Base-by-base conservation (phyloP, 2,888 invertebrate species). In the Campoplex capitator region DNA sequence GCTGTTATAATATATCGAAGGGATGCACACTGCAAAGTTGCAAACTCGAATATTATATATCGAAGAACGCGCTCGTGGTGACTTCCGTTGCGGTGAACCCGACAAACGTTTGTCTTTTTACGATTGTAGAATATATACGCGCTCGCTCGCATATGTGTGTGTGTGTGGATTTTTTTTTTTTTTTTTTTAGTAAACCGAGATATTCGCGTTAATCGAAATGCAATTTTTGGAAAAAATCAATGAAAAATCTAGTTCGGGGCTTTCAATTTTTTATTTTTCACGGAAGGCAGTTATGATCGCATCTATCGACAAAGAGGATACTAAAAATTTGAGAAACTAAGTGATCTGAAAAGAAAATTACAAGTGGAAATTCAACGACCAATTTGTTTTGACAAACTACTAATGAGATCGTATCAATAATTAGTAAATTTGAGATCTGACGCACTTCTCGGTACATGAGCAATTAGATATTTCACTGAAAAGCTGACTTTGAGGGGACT, bases 1-100 rank as follows among this genome's bases (percentile, higher is more conserved):
- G 62, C 0, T 65, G 42, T 81, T 75, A 82, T 82, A 75, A 82
- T 75, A 81, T 68, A 73, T 67, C 54, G 32, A 48, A 65, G 65
- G 71, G 51, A 73, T 76, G 73, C 77, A 62, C 75, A 75, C 81
- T 80, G 80, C 84, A 78, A 84, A 77, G 84, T 71, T 84, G 81
- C 86, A 74, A 38, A 84, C 81, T 81, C 77, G 84, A 86, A 86
- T 86, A 81, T 81, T 54, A 81, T 74, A 67, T 70, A 67, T n/a
- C 79, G 70, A 35, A 56, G 16, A 70, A 76, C 68, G 70, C 75
- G 58, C 75, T 87, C 79, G 87, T 75, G 84, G 87, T 84, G 82
- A 84, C 87, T 87, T 87, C 87, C 87, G 84, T 87, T 87, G 70
- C 75, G 78, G 68, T 78, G 78, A 70, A 82, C 65, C 68, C 58